phyloP scores from a whole-genome alignment of 2,888 invertebrate genomes.

The Himalopsyche japonica region DNA sequence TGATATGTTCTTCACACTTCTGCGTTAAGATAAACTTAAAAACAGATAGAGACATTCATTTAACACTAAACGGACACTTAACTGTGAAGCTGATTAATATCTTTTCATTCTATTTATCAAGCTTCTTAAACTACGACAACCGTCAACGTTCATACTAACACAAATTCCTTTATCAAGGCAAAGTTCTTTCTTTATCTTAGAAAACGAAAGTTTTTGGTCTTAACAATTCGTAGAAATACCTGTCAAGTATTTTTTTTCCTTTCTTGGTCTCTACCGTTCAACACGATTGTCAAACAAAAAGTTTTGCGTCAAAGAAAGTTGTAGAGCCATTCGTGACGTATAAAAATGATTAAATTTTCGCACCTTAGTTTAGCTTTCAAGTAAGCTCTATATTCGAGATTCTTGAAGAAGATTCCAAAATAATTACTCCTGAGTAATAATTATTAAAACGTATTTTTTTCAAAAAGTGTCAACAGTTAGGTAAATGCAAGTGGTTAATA shows the following conservation, averaged over 20 bases:
- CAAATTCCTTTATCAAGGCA: conserved; percentile 22
- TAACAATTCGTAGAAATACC: conserved; percentile 36
- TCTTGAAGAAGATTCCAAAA: too few relatives aligned
- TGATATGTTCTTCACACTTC: too few relatives aligned
- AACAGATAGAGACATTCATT: neutral
- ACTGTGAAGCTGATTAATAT: neutral
- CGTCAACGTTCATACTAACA: neutral
- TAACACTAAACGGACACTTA: neutral
- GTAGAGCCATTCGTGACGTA: neutral
- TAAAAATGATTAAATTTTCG: conserved; percentile 16
- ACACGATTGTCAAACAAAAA: conserved; percentile 30
- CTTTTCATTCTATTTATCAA: neutral
- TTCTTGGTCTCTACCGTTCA: neutral
- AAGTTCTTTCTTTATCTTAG: conserved; percentile 20
- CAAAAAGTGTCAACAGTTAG: too few relatives aligned
- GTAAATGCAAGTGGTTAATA: too few relatives aligned
- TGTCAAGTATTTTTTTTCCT: conserved; percentile 32
- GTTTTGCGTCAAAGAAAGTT: conserved; percentile 2
- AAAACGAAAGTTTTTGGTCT: conserved; percentile 24
- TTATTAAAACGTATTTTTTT: too few relatives aligned
- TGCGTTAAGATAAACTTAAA: too few relatives aligned
- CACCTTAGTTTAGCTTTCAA: conserved; percentile 2
- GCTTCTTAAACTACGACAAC: neutral
- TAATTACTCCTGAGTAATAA: too few relatives aligned
- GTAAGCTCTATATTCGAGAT: neutral